Evolutionary conservation across 2,113 vertebrate genomes (phyloP), one percentile per base, ranked within the genome.

Genomic region (Oenanthe melanoleuca): DNA sequence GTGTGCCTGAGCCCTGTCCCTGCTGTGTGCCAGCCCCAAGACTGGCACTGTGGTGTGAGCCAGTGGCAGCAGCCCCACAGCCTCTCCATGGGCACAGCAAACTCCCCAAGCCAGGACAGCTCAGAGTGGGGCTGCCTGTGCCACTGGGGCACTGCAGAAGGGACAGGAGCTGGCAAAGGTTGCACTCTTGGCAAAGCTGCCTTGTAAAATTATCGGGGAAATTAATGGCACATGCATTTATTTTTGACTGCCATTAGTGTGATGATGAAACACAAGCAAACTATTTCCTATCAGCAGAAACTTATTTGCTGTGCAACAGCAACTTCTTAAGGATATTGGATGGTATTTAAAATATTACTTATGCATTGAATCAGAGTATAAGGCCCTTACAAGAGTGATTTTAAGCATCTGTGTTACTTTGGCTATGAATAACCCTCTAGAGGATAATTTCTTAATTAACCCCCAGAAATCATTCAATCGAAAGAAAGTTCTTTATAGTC

Each of bases 371-470:
- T 80, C 23, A 47, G 38, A 66, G 42, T 50, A 29, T 5, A 45
- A 42, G 24, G 34, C 38, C 70, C 42, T 83, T 72, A 20, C 7
- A 42, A 70, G 60, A 78, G 33, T 52, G 50, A 52, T 49, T 71
- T 18, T n/a, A 72, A 61, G 24, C 17, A 31, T 57, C 45, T 61
- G 5, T n/a, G 47, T 83, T 55, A 45, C 34, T 84, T 85, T 79
- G 91, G 69, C 71, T 74, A 11, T 78, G 37, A 79, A 45, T 81
- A 95, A 57, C 55, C 83, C 49, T 81, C 38, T 45, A n/a, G 69
- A 88, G 28, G 24, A 47, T 37, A 29, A 73, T 93, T 95, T 87
- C 45, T 75, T 25, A 60, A 20, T 83, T 89, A 83, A 56, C 10
- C 13, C 8, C 20, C 22, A 66, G 38, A 75, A 88, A 44, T 88